Base-by-base conservation (phyloP, 2,888 invertebrate genomes). In the Cetonia aurata region DNA sequence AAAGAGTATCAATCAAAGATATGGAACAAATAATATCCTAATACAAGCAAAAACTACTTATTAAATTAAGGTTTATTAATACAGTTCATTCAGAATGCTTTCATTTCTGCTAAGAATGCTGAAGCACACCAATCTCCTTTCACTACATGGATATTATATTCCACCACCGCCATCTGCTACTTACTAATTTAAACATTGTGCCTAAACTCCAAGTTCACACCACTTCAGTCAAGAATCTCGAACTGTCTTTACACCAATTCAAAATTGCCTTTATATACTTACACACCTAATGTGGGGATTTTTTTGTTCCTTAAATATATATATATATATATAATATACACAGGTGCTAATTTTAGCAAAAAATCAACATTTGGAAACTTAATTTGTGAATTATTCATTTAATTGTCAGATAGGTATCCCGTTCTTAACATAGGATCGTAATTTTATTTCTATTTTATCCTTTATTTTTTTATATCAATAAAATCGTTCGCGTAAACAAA, bases 171-270 rank as follows among this genome's bases (percentile, higher is more conserved):
- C 33, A 12, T 6, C 3, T 37, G 9, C 12, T 65, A 68, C 68
- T 68, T 68, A 68, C 68, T 37, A 68, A 56, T 46, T 68, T 68
- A 44, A 68, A 68, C 68, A 68, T 68, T 50, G 50, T 50, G 50
- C 9, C 33, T 50, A 37, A 13, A 1, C 31, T 6, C 31, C 15
- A 17, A 50, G 37, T 41, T 65, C 62, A 41, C 62, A 17, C 52
- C 50, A 65, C 62, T 50, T 17, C 41, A 50, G 37, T 19, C 3
- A 50, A 65, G 31, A 10, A 19, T 50, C 3, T 4, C 15, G 10
- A 52, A 65, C 62, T 65, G 62, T 48, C 46, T 42, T 50, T 9
- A 15, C 10, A 50, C 17, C 17, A 12, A 41, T 10, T 10, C 13
- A 65, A 50, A 65, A 52, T 65, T 65, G 62, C 37, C 62, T 65